Evolutionary conservation across 2,797 vertebrate genomes (phyloP).

Genomic region (Hirundo rustica): DNA sequence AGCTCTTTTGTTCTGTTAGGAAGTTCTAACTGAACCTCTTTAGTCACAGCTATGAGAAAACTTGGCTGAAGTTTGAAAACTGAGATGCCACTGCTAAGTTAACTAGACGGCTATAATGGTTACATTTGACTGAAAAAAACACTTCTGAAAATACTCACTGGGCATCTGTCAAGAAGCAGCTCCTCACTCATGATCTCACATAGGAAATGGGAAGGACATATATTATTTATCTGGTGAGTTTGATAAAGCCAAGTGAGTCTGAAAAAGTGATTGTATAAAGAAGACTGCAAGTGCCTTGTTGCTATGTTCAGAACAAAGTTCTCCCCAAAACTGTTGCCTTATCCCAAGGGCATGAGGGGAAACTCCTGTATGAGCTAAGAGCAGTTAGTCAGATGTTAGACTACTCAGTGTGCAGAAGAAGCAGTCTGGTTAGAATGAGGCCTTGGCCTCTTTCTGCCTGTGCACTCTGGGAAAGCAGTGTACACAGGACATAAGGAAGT

Average conservation of each 20-base stretch:
- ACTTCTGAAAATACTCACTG: conserved; percentile 39
- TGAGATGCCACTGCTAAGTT: conserved; percentile 44
- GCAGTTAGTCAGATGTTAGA: neutral
- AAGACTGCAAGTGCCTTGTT: neutral
- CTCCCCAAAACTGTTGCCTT: neutral
- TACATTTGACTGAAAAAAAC: conserved; percentile 43
- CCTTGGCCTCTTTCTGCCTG: neutral
- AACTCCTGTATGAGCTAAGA: neutral
- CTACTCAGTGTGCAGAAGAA: neutral
- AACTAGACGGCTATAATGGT: neutral
- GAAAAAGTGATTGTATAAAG: neutral
- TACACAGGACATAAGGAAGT: neutral
- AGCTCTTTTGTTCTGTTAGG: conserved; percentile 17
- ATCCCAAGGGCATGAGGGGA: neutral
- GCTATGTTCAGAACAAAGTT: neutral
- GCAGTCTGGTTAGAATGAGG: neutral
- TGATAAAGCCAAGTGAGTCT: conserved; percentile 1
- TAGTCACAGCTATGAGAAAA: conserved; percentile 9
- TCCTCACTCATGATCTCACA: conserved; percentile 42
- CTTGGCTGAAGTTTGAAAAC: conserved; percentile 45
- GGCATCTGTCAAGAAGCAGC: conserved; percentile 42
- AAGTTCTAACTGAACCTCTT: conserved; percentile 9
- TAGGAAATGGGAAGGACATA: conserved; percentile 26
- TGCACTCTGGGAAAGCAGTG: neutral
- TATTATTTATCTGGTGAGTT: conserved; percentile 41